These are phyloP conservation scores for Tamandua tetradactyla DNA, from an alignment of 2,797 vertebrate genomes.

Conservation along the genomic window DNA sequence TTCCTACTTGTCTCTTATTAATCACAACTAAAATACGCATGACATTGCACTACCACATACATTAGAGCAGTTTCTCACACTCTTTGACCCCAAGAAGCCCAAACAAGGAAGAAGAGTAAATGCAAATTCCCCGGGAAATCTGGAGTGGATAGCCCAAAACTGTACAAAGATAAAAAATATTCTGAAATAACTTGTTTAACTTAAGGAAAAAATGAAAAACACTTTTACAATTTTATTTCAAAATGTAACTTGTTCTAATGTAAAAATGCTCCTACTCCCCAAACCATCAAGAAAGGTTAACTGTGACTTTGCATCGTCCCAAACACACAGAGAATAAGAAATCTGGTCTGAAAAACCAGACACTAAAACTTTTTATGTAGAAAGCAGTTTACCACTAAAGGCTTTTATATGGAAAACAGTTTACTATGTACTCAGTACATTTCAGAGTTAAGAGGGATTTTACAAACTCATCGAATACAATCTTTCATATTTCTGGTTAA, in stretches of 20 bases:
- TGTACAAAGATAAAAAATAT: neutral
- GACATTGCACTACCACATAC: neutral
- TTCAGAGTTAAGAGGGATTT: constrained; percentile 11
- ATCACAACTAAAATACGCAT: constrained; percentile 32
- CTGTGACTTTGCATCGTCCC: neutral
- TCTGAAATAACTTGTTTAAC: neutral
- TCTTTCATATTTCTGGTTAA: neutral
- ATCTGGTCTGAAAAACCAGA: neutral
- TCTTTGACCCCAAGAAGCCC: neutral
- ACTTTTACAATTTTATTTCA: constrained; percentile 37
- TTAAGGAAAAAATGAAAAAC: neutral
- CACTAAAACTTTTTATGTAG: neutral
- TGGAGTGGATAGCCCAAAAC: no score
- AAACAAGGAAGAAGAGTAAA: neutral
- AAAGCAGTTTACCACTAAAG: neutral
- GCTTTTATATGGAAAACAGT: neutral
- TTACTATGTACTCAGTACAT: neutral
- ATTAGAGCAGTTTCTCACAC: neutral
- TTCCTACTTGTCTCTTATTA: constrained; percentile 33
- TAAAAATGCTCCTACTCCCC: neutral
- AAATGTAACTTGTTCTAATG: constrained; percentile 31
- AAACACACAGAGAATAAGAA: neutral
- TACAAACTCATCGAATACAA: neutral
- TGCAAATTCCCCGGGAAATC: neutral
- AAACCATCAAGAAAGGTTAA: constrained; percentile 25